Conservation (phyloP, 2,113 vertebrate species). For the Oreochromis spilurus region DNA sequence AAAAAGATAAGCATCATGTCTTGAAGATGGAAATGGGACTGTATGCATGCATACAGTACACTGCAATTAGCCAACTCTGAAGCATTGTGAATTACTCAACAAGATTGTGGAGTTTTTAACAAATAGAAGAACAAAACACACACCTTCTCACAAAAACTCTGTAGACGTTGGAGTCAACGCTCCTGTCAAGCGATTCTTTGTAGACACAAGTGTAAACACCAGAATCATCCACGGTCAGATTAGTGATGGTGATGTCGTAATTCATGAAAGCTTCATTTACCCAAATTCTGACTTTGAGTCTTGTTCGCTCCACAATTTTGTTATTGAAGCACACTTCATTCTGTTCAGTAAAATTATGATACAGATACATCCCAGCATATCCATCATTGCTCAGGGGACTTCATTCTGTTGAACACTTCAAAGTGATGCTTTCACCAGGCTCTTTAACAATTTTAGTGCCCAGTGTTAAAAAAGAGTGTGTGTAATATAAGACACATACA, state of each 20-base stretch:
- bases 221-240: not conserved
- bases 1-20: not conserved
- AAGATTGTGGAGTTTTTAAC: not conserved
- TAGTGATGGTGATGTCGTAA: not conserved
- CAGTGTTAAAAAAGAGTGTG: rapidly evolving
- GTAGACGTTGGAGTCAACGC: not conserved
- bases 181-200: not conserved
- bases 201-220: not conserved
- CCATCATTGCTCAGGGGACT: not conserved
- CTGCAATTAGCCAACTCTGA: too few species aligned
- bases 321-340: not conserved
- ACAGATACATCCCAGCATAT: not conserved
- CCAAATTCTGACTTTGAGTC: not conserved
- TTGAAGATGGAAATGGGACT: not conserved
- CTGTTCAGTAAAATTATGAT: not conserved
- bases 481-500: not conserved
- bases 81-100: not conserved
- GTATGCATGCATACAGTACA: not conserved
- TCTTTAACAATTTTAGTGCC: not conserved
- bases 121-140: not conserved
- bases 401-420: not conserved
- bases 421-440: not conserved
- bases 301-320: not conserved
- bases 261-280: not conserved
- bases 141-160: not conserved